A percentile compares a stretch with the other conserved stretches of the same genome.
phyloP scores from a whole-genome alignment of 1,140 invertebrate species.

The Anadara kagoshimensis region DNA sequence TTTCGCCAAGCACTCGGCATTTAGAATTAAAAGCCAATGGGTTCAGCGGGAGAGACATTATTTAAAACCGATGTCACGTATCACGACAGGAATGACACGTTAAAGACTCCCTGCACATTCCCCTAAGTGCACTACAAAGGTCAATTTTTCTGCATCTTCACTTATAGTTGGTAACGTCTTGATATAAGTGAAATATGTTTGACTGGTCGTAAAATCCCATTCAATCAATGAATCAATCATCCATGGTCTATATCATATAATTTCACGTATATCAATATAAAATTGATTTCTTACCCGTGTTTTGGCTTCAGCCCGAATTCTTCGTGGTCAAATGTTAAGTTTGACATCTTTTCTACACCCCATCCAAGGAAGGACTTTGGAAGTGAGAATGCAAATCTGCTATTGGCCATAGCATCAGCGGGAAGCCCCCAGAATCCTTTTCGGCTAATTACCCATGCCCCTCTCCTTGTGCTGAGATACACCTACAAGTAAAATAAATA shows the following conservation, averaged over 20 bases:
- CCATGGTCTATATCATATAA: neutral
- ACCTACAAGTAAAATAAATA: conserved; percentile 50
- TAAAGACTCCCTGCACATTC: too few species aligned
- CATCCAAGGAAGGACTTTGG: conserved; percentile 66
- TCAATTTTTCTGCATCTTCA: too few species aligned
- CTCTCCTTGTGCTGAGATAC: conserved; percentile 67
- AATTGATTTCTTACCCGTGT: too few species aligned
- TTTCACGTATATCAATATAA: neutral
- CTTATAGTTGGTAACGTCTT: neutral
- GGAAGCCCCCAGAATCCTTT: conserved; percentile 70
- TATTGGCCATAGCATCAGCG: conserved; percentile 68
- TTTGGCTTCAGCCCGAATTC: conserved; percentile 42
- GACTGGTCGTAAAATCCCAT: neutral
- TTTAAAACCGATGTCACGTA: too few species aligned
- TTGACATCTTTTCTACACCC: conserved; percentile 64
- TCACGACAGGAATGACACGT: too few species aligned
- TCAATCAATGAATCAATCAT: neutral
- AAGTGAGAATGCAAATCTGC: conserved; percentile 61
- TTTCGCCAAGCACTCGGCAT: too few species aligned
- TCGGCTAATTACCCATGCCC: conserved; percentile 72
- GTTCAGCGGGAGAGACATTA: too few species aligned
- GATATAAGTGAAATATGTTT: neutral
- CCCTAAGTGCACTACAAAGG: too few species aligned
- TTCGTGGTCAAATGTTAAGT: conserved; percentile 64
- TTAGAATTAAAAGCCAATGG: too few species aligned